phyloP scores from a whole-genome alignment of 2,113 vertebrate genomes.

The Ailuropoda melanoleuca region DNA sequence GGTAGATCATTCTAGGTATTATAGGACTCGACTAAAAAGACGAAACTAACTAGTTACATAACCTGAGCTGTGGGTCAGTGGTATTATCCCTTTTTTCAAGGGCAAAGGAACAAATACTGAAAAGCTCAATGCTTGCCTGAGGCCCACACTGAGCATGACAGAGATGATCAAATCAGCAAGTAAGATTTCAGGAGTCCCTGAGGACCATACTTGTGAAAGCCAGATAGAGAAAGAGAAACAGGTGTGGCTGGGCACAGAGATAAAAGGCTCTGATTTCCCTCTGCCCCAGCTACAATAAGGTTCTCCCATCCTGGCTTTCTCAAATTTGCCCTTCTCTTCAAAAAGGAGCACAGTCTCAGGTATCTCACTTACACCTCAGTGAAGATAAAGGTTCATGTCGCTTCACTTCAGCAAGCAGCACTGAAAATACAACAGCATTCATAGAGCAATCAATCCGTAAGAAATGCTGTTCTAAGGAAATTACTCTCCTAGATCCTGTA shows the following conservation, averaged over 20 bases:
- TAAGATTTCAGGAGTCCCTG: conserved; percentile 16
- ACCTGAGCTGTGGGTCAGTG: not conserved
- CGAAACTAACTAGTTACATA: not conserved
- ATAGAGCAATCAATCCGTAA: not conserved
- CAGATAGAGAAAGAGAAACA: conserved; percentile 42
- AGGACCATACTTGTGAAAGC: conserved; percentile 46
- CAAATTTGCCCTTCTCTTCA: conserved; percentile 62
- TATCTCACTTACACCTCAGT: conserved; percentile 10
- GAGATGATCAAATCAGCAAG: conserved; percentile 5
- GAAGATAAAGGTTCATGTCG: not conserved
- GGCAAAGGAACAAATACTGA: not conserved
- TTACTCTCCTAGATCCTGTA: not conserved
- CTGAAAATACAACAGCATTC: not conserved
- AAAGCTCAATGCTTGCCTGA: not conserved
- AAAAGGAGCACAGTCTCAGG: conserved; percentile 16
- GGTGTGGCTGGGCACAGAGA: not conserved
- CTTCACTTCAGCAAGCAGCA: not conserved
- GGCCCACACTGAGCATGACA: not conserved
- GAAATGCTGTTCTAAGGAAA: not conserved
- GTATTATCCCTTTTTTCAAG: not conserved
- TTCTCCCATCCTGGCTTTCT: conserved; percentile 3
- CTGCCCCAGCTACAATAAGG: not conserved
- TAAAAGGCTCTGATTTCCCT: conserved; percentile 26
- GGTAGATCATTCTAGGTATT: not conserved
- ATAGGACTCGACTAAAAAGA: not conserved